Base-by-base conservation (phyloP, 1,140 invertebrate species). In the Bursaphelenchus mucronatus region DNA sequence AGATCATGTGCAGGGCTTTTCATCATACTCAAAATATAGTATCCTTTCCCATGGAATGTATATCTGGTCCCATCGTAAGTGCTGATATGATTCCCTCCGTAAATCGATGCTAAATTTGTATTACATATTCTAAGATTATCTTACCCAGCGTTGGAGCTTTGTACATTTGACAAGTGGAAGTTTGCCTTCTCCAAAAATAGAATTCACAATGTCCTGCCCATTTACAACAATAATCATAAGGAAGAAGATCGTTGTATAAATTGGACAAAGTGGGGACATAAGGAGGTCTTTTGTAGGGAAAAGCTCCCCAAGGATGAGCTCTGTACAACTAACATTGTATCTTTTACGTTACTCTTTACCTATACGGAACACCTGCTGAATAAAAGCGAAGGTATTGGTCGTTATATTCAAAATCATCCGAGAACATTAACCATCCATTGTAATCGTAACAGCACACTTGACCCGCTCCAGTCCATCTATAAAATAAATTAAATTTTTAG, bases 171-270 rank as follows among this genome's bases (percentile, higher is more conserved):
- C 94, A 97, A 82, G 96, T 93, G 81, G 93, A 90, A 0, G 92
- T 91, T 3, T 91, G 90, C 66, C 94, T 85, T 72, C 90, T 86
- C 81, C 94, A 92, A 77, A 94, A 94, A 78, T 90, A 93, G 0
- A 90, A 92, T 84, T 94, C 90, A 76, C 94, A 97, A 10, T 91
- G 90, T 8, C 92, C 89, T 0, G 91, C 87, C 94, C 94, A 97
- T 72, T 89, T 84, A 75, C 94, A 97, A 75, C 94, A 97, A 59
- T 89, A 87, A 81, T 93, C 96, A 83, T 90, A 94, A 0, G 93
- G 91, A 56, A 90, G 87, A 80, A 93, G 88, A 76, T 97, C 94
- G 76, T 94, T 90, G 82, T 89, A 90, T 90, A 92, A 96, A 82
- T 94, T 89, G 0, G 93, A 95, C 45, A 95, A 81, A 0, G 89